A percentile compares a stretch with the other conserved stretches of the same genome.
These are phyloP conservation scores for Dendrocopos noguchii DNA, from an alignment of 2,113 vertebrate species.

Conservation along the genomic window DNA sequence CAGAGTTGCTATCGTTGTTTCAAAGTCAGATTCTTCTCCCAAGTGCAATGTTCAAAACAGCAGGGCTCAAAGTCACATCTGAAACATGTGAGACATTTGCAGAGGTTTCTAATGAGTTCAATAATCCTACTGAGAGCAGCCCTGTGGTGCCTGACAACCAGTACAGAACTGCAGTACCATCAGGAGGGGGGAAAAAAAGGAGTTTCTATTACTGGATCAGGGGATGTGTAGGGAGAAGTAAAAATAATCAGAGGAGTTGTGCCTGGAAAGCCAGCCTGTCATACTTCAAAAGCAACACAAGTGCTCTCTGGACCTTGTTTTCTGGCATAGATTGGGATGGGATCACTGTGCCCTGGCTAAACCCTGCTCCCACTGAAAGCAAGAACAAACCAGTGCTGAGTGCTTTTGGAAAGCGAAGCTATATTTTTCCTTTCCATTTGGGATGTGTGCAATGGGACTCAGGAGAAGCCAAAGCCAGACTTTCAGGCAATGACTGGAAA, in stretches of 20 bases:
- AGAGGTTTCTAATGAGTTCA: not conserved
- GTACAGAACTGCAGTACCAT: not conserved
- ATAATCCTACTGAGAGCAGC: not conserved
- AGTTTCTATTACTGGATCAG: not conserved
- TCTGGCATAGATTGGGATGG: not conserved
- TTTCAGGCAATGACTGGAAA: not conserved
- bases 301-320: not conserved
- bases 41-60: fast-evolving
- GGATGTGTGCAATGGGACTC: not conserved
- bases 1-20: not conserved
- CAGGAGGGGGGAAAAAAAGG: not conserved
- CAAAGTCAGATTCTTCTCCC: not conserved
- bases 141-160: not conserved
- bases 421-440: not conserved
- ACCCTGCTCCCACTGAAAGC: not conserved
- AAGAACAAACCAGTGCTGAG: not conserved
- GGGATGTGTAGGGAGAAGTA: not conserved
- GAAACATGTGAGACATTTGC: not conserved
- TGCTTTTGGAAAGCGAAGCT: not conserved
- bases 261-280: not conserved
- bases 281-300: not conserved
- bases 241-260: not conserved
- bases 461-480: not conserved
- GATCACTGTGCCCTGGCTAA: not conserved
- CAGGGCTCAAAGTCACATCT: not conserved